Base-by-base conservation (phyloP, 2,113 vertebrate species). In the Bambusicola thoracicus region DNA sequence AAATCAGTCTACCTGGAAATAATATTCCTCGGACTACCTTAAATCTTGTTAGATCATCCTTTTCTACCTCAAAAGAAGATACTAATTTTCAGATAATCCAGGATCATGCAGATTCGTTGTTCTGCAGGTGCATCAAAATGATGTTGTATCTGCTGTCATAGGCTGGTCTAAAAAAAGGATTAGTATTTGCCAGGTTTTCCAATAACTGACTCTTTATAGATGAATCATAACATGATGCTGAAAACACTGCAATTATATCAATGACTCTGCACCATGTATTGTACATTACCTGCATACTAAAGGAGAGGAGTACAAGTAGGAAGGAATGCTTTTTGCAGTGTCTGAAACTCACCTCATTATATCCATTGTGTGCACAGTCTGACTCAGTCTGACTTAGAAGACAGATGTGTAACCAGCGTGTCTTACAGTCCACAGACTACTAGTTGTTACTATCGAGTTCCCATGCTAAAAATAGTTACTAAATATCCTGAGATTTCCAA, bases 201-300 rank as follows among this genome's bases (percentile, higher is more conserved):
- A 12, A 80, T 82, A 91, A 80, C 53, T 91, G 84, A 32, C 40
- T 78, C 53, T 79, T 76, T 85, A 34, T 34, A 58, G 67, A 87
- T 69, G 48, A 95, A 92, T 93, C 69, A 69, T 84, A 90, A 76
- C 43, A 75, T 56, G 41, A 67, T 74, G 67, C 22, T 89, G 78
- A 84, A 92, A 91, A 83, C 72, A 86, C 88, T 80, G 65, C 74
- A 91, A 72, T 83, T 86, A 53, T 48, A 68, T 86, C 83, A 86
- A 5, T 81, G 88, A 85, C 63, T 87, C 83, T 91, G 85, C 69
- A 69, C 61, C 73, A 43, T 73, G 73, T 44, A 36, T 46, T 81
- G 69, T 70, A 81, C 85, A 72, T 78, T 87, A 90, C 73, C 53
- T 85, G 85, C 87, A 91, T 91, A 36, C 36, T 78, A 81, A 83